Evolutionary conservation across 1,140 invertebrate genomes (phyloP).

Genomic region (Bombyx mandarina): DNA sequence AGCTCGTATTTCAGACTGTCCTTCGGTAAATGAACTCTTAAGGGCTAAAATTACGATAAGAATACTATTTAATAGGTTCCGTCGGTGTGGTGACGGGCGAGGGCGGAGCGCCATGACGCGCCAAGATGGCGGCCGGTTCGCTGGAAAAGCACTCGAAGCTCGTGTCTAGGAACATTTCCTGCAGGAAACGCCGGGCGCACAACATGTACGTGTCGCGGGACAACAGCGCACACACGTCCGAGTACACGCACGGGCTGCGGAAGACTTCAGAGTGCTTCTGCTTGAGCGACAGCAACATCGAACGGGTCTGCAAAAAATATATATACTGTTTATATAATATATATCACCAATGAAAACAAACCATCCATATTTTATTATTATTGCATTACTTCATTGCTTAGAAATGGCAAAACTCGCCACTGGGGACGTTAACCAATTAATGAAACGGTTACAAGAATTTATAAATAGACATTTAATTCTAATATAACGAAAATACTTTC

Average conservation of each 20-base stretch:
- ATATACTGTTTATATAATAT: neutral
- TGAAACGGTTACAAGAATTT: too few relatives aligned
- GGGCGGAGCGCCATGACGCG: conserved; percentile 21
- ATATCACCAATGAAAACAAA: conserved; percentile 3
- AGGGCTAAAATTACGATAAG: conserved; percentile 1
- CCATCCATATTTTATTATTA: too few relatives aligned
- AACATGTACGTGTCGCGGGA: conserved; percentile 86
- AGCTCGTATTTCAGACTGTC: neutral
- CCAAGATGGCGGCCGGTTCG: conserved; percentile 48
- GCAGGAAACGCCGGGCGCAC: conserved; percentile 87
- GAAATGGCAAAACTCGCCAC: too few relatives aligned
- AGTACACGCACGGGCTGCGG: conserved; percentile 93
- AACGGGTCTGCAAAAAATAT: conserved; percentile 68
- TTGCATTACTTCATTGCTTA: too few relatives aligned
- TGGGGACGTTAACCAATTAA: too few relatives aligned
- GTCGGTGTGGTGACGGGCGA: conserved; percentile 8
- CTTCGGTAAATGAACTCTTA: neutral
- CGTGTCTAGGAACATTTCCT: conserved; percentile 94
- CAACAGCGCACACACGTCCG: conserved; percentile 88
- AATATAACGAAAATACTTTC: too few relatives aligned
- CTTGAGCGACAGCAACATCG: conserved; percentile 83
- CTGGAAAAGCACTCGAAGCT: conserved; percentile 76
- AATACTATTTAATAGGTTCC: conserved; percentile 9
- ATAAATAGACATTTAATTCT: too few relatives aligned
- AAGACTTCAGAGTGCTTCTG: conserved; percentile 88